phyloP scores from a whole-genome alignment of 1,140 invertebrate genomes.

The Euwallacea fornicatus region DNA sequence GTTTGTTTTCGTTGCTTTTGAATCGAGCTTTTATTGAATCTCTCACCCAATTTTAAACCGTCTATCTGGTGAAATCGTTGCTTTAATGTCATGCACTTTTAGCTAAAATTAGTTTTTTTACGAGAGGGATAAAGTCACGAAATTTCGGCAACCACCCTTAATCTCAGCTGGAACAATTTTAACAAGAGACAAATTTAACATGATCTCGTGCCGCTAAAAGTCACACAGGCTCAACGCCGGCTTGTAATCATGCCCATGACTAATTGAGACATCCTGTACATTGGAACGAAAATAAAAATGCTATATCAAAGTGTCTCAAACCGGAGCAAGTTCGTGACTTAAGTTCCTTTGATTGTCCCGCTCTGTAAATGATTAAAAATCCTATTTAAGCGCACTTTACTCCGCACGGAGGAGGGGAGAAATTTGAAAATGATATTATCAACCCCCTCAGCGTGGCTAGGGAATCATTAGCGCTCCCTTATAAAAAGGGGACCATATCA shows the following conservation, averaged over 20 bases:
- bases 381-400: neutral
- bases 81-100: too few species aligned
- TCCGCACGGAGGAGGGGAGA: neutral
- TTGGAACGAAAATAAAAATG: conserved; percentile 1
- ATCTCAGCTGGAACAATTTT: conserved; percentile 6
- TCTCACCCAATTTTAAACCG: neutral
- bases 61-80: too few species aligned
- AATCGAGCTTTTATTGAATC: too few species aligned
- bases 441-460: neutral
- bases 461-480: conserved; percentile 1
- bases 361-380: neutral
- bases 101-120: too few species aligned
- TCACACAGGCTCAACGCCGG: conserved; percentile 8
- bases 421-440: conserved; percentile 5
- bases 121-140: too few species aligned
- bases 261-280: conserved; percentile 28
- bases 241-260: conserved; percentile 22
- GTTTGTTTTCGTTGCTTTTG: neutral
- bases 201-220: conserved; percentile 14
- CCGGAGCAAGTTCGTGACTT: neutral
- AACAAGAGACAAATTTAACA: conserved; percentile 22
- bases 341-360: neutral
- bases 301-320: neutral
- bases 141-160: neutral
- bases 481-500: conserved; percentile 6